Conservation (phyloP, 2,888 invertebrate species). For the Leucozona laternaria region DNA sequence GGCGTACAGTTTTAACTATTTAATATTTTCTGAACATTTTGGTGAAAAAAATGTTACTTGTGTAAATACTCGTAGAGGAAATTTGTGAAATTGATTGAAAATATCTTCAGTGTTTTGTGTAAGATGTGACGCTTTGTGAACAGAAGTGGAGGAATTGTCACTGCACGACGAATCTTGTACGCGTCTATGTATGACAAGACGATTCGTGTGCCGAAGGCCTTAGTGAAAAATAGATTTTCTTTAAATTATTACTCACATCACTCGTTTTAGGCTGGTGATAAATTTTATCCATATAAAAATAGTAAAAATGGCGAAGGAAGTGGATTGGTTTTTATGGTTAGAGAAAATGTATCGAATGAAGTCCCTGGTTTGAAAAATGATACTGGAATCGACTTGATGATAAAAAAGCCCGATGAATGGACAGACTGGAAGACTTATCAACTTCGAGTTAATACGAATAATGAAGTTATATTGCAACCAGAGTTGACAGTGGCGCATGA, state of each 20-base stretch:
- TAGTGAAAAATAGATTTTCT: background rate
- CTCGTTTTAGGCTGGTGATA: conserved; percentile 71
- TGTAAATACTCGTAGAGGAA: no score
- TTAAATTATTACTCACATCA: background rate
- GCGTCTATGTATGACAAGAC: no score
- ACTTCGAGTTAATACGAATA: conserved; percentile 78
- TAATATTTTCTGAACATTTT: no score
- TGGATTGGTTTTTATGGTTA: conserved; percentile 79
- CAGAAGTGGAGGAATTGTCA: no score
- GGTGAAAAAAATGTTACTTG: no score
- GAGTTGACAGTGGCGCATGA: conserved; percentile 76
- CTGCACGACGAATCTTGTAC: no score
- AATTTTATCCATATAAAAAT: conserved; percentile 79
- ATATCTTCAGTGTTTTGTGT: no score
- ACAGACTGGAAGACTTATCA: conserved; percentile 74
- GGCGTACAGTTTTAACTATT: no score
- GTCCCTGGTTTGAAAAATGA: conserved; percentile 42
- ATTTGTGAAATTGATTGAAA: no score
- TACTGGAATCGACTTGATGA: conserved; percentile 77
- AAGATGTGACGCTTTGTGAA: no score
- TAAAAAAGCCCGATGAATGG: conserved; percentile 79
- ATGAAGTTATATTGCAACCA: conserved; percentile 79
- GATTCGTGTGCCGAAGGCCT: no score
- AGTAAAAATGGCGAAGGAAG: conserved; percentile 81
- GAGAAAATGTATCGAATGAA: conserved; percentile 72